Evolutionary conservation across 2,797 vertebrate species (phyloP), one percentile per base, ranked within the genome.

Genomic region (Lithobates sylvaticus): DNA sequence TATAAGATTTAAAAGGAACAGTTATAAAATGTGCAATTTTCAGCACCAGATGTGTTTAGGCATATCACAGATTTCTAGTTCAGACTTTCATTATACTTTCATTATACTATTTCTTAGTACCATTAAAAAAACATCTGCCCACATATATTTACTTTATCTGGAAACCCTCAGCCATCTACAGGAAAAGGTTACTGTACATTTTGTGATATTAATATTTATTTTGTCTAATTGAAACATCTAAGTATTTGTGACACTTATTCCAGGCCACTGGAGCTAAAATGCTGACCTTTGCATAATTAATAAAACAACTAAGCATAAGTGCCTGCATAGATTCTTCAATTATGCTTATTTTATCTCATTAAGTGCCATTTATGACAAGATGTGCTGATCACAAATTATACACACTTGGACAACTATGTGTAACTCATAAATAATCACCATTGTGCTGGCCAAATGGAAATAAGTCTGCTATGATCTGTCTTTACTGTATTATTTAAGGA

Each of bases 351-450:
- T 70, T 15, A 71, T 54, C 27, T 58, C 67, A 70, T 71, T 80
- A 70, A 79, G 78, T 34, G 42, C 26, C 36, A 80, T 70, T 67
- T 71, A 80, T 80, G 67, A 70, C 39, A 69, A 44, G 64, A 69
- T 50, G 2, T 32, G 36, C 50, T 65, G 54, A 47, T 7, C 26
- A 68, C 70, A 29, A 74, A 69, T 84, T 72, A 72, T 72, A 78
- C 58, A 65, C 67, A 61, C 74, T 78, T 72, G 32, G 47, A 34
- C 39, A 23, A 78, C 69, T 39, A 61, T 72, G 50, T 58, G 64
- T 27, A 77, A 84, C 42, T 36, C 42, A 44, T 80, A 54, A n/a
- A 85, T 85, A 85, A 79, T 78, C 68, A 26, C 68, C 72, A 64
- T 32, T 78, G 70, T 47, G 27, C 9, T n/a, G 27, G 68, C 68